Percentiles rank a stretch among this genome's conserved stretches.
Conservation (phyloP, 2,113 vertebrate species). For the Ailurus styani region DNA sequence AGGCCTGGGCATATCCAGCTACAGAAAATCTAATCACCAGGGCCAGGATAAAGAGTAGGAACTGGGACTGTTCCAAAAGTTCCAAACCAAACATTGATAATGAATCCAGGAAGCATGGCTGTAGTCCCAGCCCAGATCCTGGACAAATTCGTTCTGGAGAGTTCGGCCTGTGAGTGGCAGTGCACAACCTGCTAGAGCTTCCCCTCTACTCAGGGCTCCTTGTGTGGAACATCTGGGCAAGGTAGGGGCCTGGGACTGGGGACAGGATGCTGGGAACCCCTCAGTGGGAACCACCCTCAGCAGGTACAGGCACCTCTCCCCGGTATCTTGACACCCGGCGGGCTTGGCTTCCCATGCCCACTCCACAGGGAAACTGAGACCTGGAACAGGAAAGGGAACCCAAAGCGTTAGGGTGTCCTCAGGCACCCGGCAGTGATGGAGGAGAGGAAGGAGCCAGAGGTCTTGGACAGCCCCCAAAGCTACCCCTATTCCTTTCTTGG, state of each 20-base stretch:
- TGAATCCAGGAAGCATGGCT: background rate
- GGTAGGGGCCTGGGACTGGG: background rate
- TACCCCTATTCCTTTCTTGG: background rate
- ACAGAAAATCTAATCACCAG: slow-evolving; percentile 29
- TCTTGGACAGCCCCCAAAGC: background rate
- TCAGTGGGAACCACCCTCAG: background rate
- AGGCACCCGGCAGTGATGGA: background rate
- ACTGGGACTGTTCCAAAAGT: background rate
- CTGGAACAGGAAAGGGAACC: background rate
- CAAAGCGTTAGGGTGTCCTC: background rate
- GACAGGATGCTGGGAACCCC: background rate
- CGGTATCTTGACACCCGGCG: too few relatives aligned
- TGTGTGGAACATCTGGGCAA: background rate
- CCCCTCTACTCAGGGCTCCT: background rate
- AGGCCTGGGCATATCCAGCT: background rate
- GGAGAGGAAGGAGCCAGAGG: background rate
- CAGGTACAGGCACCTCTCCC: background rate
- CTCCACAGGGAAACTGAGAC: background rate
- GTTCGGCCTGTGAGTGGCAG: background rate
- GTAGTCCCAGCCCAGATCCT: background rate
- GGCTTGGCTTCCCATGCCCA: background rate
- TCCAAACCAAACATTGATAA: slow-evolving; percentile 57
- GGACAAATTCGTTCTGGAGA: background rate
- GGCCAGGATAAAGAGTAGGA: slow-evolving; percentile 45
- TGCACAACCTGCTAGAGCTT: background rate